phyloP scores from a whole-genome alignment of 2,888 invertebrate species.

The Watsonalla binaria region DNA sequence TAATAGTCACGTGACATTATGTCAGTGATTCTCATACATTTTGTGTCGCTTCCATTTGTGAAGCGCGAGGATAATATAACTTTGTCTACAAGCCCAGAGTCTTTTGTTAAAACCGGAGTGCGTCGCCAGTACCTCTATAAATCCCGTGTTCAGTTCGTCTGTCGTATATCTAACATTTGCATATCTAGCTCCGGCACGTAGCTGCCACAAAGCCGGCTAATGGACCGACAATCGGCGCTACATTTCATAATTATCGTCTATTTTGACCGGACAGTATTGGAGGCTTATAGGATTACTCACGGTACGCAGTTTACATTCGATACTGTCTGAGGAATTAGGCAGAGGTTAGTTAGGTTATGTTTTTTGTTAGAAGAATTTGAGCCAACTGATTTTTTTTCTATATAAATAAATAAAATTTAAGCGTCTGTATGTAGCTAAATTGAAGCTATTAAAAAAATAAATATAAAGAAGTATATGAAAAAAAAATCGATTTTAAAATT shows the following conservation, averaged over 20 bases:
- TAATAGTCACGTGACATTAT: too few species aligned
- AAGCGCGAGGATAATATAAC: too few species aligned
- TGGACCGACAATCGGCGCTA: slow-evolving; percentile 69
- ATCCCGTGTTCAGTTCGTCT: slow-evolving; percentile 6
- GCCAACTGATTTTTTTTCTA: too few species aligned
- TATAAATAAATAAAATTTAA: too few species aligned
- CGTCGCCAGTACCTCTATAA: slow-evolving; percentile 1
- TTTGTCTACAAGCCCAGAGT: neutral
- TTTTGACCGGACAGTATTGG: slow-evolving; percentile 71
- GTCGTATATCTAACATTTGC: slow-evolving; percentile 45
- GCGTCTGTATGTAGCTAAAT: too few species aligned
- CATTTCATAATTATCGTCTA: slow-evolving; percentile 76
- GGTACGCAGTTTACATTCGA: slow-evolving; percentile 37
- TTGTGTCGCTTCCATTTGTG: too few species aligned
- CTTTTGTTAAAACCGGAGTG: neutral
- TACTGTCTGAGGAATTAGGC: slow-evolving; percentile 12
- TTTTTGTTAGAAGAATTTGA: too few species aligned
- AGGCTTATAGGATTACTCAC: slow-evolving; percentile 42
- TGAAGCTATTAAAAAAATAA: too few species aligned
- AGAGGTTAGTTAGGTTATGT: too few species aligned
- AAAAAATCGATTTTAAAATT: too few species aligned
- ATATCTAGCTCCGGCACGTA: slow-evolving; percentile 56
- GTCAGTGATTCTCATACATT: too few species aligned
- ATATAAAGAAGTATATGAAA: too few species aligned
- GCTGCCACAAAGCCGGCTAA: slow-evolving; percentile 65